Evolutionary conservation across 2,888 invertebrate genomes (phyloP), one percentile per base, ranked within the genome.

Genomic region (Noctua janthina): DNA sequence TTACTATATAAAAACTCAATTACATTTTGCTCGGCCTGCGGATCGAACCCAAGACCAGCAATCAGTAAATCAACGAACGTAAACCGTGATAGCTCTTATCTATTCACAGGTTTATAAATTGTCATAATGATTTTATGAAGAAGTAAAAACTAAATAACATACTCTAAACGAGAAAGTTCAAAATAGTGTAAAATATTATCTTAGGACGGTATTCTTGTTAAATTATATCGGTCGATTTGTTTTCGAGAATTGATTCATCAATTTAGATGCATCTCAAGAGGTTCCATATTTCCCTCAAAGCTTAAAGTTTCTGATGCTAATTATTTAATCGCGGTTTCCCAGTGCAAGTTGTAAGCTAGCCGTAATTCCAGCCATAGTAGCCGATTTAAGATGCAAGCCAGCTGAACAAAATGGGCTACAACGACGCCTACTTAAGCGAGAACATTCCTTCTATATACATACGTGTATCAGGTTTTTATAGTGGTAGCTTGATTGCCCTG

Each of bases 301-400:
- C 62, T 62, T 69, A 35, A 73, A 72, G 67, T 49, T 72, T 35
- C 54, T 39, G 81, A 72, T 85, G 81, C 54, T 64, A 54, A 73
- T 64, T 8, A 68, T 81, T 73, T 73, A 64, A 69, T 85, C 13
- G 49, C 13, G 72, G 49, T 86, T 85, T 72, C 6, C 46, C 56
- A 54, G 69, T 66, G 74, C 67, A 62, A 76, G 62, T 82, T 71
- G 70, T 69, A 66, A 75, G 59, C 59, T 70, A 56, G 43, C 51
- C 59, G 66, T 66, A 62, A 77, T 83, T 76, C 43, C 17, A 39
- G 54, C 70, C 59, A 62, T 35, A 67, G 74, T 51, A n/a, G 35
- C 56, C 51, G 72, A 59, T 76, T 66, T 70, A 76, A 87, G 84
- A 84, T 83, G 62, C 73, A 83, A 82, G 56, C 76, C 83, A 84